These are phyloP conservation scores for Quiscalus mexicanus DNA, from an alignment of 2,113 vertebrate genomes.

Conservation along the genomic window DNA sequence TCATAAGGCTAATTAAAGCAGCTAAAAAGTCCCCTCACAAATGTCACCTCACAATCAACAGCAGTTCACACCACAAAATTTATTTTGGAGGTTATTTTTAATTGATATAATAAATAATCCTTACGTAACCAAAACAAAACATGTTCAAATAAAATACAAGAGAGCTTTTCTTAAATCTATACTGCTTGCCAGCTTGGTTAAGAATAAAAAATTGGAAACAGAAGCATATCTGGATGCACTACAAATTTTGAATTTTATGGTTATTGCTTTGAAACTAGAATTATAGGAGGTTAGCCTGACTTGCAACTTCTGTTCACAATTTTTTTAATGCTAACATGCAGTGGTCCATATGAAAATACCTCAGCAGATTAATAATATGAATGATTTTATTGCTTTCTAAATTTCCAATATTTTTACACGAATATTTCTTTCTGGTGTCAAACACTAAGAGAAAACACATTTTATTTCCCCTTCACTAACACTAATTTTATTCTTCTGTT, in stretches of 20 bases:
- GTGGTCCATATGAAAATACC: conserved; percentile 20
- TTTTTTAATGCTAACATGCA: conserved; percentile 32
- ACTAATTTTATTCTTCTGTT: conserved; percentile 47
- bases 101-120: conserved; percentile 82
- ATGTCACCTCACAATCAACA: conserved; percentile 76
- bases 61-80: conserved; percentile 75
- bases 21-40: conserved; percentile 81
- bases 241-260: conserved; percentile 65
- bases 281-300: conserved; percentile 44
- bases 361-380: conserved; percentile 40
- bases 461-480: conserved; percentile 37
- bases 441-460: conserved; percentile 39
- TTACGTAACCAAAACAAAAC: conserved; percentile 65
- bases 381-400: conserved; percentile 38
- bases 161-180: conserved; percentile 58
- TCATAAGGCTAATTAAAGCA: conserved; percentile 84
- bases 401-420: conserved; percentile 51
- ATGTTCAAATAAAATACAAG: conserved; percentile 69
- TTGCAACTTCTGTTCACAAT: conserved; percentile 57
- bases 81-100: conserved; percentile 77
- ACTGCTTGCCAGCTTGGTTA: conserved; percentile 58
- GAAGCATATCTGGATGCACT: conserved; percentile 53
- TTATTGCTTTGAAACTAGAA: conserved; percentile 66
- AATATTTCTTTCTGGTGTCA: conserved; percentile 35
- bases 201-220: conserved; percentile 66